Evolutionary conservation across 2,113 vertebrate species (phyloP).

Genomic region (Tragelaphus buxtoni): DNA sequence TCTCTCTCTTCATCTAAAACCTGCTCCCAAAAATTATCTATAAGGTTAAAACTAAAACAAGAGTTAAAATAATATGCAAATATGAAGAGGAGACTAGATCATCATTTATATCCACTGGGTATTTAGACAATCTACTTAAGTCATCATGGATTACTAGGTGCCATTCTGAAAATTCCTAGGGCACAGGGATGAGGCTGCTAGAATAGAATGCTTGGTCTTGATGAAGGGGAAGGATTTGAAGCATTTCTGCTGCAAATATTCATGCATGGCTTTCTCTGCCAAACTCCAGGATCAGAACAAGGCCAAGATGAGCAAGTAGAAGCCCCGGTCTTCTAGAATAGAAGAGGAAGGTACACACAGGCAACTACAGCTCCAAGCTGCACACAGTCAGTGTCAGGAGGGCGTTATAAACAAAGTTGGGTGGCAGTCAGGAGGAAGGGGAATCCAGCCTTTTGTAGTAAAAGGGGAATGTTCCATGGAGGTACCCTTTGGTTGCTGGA

Average conservation of each 20-base stretch:
- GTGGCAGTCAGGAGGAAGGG: neutral
- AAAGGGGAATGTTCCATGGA: neutral
- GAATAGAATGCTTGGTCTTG: neutral
- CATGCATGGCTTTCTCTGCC: neutral
- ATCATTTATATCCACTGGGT: neutral
- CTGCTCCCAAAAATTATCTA: neutral
- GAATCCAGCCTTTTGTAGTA: no score
- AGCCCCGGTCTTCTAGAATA: fast-evolving
- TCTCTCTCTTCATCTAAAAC: neutral
- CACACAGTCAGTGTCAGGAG: fast-evolving
- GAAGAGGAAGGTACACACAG: fast-evolving
- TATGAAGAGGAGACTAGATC: neutral
- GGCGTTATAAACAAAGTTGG: fast-evolving
- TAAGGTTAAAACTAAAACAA: neutral
- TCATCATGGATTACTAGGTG: neutral
- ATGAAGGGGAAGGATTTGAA: neutral
- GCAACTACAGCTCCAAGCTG: neutral
- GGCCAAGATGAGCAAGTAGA: neutral
- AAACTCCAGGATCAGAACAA: neutral
- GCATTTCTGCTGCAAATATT: neutral
- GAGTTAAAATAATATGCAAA: neutral
- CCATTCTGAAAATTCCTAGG: neutral
- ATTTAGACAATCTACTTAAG: neutral
- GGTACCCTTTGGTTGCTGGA: neutral
- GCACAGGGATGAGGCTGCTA: neutral